Conservation (phyloP, 92 coral and sea anemone genomes). For the Muricea muricata region DNA sequence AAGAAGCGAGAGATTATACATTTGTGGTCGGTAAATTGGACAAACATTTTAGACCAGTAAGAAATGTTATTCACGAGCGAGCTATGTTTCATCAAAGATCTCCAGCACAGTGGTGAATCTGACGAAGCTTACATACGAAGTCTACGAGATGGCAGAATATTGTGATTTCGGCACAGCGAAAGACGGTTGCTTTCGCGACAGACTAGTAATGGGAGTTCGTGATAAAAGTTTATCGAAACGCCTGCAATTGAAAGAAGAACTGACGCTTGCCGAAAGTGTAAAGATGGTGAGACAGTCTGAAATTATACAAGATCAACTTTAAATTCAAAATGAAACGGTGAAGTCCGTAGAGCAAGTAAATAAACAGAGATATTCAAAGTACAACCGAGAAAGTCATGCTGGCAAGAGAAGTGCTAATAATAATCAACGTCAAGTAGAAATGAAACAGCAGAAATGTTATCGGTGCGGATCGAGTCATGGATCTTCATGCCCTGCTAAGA, state of each 20-base stretch:
- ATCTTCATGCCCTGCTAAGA: neutral
- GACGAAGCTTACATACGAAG: constrained; percentile 31
- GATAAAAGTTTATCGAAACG: neutral
- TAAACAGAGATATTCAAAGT: neutral
- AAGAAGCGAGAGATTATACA: neutral
- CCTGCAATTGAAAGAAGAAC: neutral
- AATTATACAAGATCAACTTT: constrained; percentile 1
- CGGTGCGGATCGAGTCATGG: constrained; percentile 31
- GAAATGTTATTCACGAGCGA: constrained; percentile 39
- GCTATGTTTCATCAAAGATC: constrained; percentile 17
- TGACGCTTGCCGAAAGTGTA: constrained; percentile 1
- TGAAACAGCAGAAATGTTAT: neutral
- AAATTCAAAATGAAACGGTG: neutral
- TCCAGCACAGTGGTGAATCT: constrained; percentile 10
- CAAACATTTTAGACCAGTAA: constrained; percentile 10
- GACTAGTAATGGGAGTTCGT: neutral
- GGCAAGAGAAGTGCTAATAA: neutral
- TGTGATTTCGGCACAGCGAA: constrained; percentile 34
- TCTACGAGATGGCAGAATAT: constrained; percentile 31
- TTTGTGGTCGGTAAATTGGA: constrained; percentile 3
- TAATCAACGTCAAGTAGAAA: neutral
- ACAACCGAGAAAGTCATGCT: neutral
- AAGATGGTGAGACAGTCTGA: constrained; percentile 31
- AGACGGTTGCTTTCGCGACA: constrained; percentile 22
- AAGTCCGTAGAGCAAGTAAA: neutral